Conservation (phyloP, 2,797 vertebrate species). For the Liparis tanakae region DNA sequence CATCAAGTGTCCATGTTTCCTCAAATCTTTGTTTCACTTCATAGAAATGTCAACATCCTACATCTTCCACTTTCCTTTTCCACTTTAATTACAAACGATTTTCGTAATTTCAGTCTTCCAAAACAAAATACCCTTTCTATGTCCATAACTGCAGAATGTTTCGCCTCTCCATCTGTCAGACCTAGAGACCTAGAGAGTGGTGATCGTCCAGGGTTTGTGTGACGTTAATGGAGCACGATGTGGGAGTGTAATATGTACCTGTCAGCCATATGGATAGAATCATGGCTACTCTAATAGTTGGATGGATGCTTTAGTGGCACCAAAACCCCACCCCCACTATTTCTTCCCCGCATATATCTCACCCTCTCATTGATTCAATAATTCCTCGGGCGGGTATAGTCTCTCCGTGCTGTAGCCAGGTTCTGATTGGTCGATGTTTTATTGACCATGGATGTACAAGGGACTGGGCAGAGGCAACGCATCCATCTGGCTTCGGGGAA, state of each 20-base stretch:
- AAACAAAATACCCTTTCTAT: slow-evolving; percentile 26
- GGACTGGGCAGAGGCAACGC: slow-evolving; percentile 8
- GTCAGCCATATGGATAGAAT: slow-evolving; percentile 45
- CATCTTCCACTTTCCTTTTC: not conserved
- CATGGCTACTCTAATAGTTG: slow-evolving; percentile 18
- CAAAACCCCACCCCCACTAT: not conserved
- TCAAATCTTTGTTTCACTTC: not conserved
- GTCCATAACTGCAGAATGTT: not conserved
- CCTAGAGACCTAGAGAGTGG: slow-evolving; percentile 14
- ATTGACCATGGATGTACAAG: slow-evolving; percentile 38
- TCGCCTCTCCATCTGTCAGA: slow-evolving; percentile 28
- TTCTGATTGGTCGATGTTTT: slow-evolving; percentile 54
- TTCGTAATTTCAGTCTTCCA: slow-evolving; percentile 30
- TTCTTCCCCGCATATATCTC: not conserved
- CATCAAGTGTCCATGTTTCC: not conserved
- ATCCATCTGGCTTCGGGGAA: slow-evolving; percentile 14
- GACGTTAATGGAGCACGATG: slow-evolving; percentile 54
- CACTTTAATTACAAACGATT: slow-evolving; percentile 7
- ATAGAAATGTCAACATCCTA: not conserved
- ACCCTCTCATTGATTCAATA: slow-evolving; percentile 33
- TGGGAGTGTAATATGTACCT: slow-evolving; percentile 48
- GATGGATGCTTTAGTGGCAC: not conserved
- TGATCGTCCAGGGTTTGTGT: slow-evolving; percentile 40
- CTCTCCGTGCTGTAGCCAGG: slow-evolving; percentile 24
- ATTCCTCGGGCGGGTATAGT: slow-evolving; percentile 36